Evolutionary conservation across 2,797 vertebrate genomes (phyloP).

Genomic region (Galaxias olidus): DNA sequence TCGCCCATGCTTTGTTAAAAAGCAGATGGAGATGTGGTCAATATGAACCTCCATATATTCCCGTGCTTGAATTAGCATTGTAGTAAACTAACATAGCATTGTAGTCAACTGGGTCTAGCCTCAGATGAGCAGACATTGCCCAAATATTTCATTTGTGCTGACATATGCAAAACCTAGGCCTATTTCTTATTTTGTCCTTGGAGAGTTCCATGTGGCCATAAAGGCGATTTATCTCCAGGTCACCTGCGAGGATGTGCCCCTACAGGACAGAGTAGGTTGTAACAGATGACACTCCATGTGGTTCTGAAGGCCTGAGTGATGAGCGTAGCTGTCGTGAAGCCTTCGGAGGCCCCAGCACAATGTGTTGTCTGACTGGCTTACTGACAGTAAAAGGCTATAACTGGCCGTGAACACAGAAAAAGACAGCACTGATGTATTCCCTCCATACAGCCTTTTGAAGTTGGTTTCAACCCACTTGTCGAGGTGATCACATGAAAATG

Average conservation of each 20-base stretch:
- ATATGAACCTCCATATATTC: conserved; percentile 14
- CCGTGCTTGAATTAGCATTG: conserved; percentile 21
- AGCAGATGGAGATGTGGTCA: no score
- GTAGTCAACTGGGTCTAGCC: conserved; percentile 37
- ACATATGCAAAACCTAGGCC: conserved; percentile 61
- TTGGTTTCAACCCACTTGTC: conserved; percentile 49
- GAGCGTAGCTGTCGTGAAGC: conserved; percentile 50
- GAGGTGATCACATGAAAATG: conserved; percentile 47
- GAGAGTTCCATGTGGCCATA: conserved; percentile 60
- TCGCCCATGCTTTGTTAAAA: no score
- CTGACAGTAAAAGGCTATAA: conserved; percentile 49
- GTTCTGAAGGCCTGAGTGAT: conserved; percentile 52
- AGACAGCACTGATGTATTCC: conserved; percentile 38
- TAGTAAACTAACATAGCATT: conserved; percentile 26
- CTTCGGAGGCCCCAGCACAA: conserved; percentile 34
- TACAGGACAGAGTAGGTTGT: conserved; percentile 63
- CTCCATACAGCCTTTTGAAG: conserved; percentile 38
- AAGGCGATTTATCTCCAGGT: conserved; percentile 68
- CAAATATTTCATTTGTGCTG: conserved; percentile 73
- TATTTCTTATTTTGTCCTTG: conserved; percentile 74
- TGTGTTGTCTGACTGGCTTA: conserved; percentile 35
- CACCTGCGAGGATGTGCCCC: conserved; percentile 50
- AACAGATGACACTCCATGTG: conserved; percentile 55
- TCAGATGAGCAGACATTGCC: conserved; percentile 30
- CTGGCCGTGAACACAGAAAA: conserved; percentile 40